These are phyloP conservation scores for Andrena hattorfiana DNA, from an alignment of 2,888 invertebrate species.

Conservation along the genomic window DNA sequence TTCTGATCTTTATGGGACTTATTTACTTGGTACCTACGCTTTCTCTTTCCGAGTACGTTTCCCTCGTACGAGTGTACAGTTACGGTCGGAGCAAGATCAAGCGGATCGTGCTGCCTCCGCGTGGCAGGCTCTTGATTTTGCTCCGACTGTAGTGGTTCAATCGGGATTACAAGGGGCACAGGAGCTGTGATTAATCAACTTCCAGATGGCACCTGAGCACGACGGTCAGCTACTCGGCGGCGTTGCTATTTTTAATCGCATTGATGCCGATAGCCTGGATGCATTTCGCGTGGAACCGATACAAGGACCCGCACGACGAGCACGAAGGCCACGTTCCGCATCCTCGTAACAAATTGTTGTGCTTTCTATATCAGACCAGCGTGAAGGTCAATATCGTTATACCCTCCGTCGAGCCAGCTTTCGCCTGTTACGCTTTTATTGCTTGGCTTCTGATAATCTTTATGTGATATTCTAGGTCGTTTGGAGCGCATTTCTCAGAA, in stretches of 20 bases:
- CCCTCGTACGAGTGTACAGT: constrained; percentile 9
- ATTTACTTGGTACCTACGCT: constrained; percentile 88
- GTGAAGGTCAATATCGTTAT: constrained; percentile 75
- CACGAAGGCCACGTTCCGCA: constrained; percentile 86
- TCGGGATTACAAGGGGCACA: background rate
- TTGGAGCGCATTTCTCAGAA: constrained; percentile 88
- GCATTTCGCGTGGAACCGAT: constrained; percentile 89
- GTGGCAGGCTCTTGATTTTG: no score
- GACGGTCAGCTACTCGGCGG: constrained; percentile 84
- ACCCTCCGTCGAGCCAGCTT: background rate
- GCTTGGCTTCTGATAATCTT: background rate
- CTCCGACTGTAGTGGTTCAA: no score
- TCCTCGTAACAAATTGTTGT: constrained; percentile 86
- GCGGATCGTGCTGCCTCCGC: no score
- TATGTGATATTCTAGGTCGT: constrained; percentile 85
- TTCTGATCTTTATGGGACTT: constrained; percentile 86
- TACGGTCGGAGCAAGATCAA: background rate
- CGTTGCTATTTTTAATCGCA: constrained; percentile 86
- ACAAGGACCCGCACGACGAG: constrained; percentile 85
- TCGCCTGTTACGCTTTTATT: background rate
- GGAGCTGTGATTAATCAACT: constrained; percentile 30
- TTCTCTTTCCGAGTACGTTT: constrained; percentile 86
- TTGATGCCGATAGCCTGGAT: constrained; percentile 91
- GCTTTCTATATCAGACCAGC: constrained; percentile 87
- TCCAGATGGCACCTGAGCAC: constrained; percentile 85